phyloP scores from a whole-genome alignment of 2,888 invertebrate genomes.

The Odontomyia ornata region DNA sequence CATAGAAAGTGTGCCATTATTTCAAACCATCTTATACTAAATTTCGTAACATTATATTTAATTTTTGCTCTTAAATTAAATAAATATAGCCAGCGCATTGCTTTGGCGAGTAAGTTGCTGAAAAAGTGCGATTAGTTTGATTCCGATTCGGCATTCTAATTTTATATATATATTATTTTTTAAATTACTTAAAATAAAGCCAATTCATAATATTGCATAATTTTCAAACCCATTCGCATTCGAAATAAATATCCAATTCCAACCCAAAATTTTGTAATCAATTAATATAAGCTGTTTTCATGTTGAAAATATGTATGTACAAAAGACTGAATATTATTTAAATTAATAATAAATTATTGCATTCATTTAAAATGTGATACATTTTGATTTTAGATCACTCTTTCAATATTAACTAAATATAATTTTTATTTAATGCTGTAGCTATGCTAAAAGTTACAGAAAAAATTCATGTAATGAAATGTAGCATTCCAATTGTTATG shows the following conservation, averaged over 20 bases:
- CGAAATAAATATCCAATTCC: too few species aligned
- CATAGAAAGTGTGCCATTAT: neutral
- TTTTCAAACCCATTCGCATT: neutral
- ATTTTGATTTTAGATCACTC: too few species aligned
- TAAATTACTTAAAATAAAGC: neutral
- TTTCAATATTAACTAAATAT: too few species aligned
- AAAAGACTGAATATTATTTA: neutral
- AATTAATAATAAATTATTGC: neutral
- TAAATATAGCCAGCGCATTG: neutral
- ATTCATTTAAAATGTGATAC: too few species aligned
- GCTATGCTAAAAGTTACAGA: neutral
- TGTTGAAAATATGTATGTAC: neutral
- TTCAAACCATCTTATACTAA: neutral
- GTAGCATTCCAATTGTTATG: constrained; percentile 26
- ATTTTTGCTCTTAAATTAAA: neutral
- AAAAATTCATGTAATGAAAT: neutral
- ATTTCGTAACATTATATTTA: neutral
- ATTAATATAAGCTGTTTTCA: neutral
- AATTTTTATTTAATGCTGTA: too few species aligned
- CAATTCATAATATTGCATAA: neutral
- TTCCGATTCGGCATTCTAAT: neutral
- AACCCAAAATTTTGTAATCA: too few species aligned
- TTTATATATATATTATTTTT: too few species aligned
- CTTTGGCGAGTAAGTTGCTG: too few species aligned
- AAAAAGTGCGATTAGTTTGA: neutral